phyloP scores from a whole-genome alignment of 2,888 invertebrate species.

The Lithophane ornitopus region DNA sequence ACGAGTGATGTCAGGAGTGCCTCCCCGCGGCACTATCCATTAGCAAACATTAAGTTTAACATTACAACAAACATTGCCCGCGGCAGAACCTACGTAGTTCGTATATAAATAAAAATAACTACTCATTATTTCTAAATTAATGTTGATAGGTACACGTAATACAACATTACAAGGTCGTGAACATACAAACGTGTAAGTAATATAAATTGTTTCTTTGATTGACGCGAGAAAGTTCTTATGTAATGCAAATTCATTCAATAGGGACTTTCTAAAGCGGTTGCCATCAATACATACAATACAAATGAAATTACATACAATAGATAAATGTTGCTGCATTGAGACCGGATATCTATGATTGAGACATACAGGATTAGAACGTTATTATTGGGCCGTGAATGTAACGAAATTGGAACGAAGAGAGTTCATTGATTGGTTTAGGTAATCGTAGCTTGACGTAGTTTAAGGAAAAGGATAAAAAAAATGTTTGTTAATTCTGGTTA shows the following conservation, averaged over 20 bases:
- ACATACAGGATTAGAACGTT: constrained; percentile 40
- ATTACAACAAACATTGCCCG: constrained; percentile 1
- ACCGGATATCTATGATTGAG: neutral
- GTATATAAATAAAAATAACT: neutral
- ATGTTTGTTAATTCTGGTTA: neutral
- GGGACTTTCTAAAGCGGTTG: constrained; percentile 49
- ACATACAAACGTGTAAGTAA: neutral
- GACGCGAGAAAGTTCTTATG: constrained; percentile 52
- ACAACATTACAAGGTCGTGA: constrained; percentile 26
- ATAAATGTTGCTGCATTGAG: constrained; percentile 10
- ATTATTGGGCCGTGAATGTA: constrained; percentile 18
- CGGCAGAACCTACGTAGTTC: neutral
- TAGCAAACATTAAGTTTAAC: constrained; percentile 12
- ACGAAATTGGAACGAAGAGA: constrained; percentile 4
- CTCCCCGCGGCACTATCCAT: neutral
- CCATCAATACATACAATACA: constrained; percentile 20
- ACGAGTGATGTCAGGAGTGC: neutral
- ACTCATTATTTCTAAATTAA: constrained; percentile 12
- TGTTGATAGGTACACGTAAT: neutral
- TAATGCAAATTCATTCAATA: constrained; percentile 33
- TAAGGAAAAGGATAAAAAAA: too few species aligned
- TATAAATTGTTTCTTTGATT: constrained; percentile 29
- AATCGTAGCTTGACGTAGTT: neutral
- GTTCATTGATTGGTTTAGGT: constrained; percentile 3
- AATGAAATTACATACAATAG: constrained; percentile 35